Percentiles rank a stretch among this genome's conserved stretches.
Evolutionary conservation across 2,888 invertebrate species (phyloP).

Genomic region (Cantharis lateralis): DNA sequence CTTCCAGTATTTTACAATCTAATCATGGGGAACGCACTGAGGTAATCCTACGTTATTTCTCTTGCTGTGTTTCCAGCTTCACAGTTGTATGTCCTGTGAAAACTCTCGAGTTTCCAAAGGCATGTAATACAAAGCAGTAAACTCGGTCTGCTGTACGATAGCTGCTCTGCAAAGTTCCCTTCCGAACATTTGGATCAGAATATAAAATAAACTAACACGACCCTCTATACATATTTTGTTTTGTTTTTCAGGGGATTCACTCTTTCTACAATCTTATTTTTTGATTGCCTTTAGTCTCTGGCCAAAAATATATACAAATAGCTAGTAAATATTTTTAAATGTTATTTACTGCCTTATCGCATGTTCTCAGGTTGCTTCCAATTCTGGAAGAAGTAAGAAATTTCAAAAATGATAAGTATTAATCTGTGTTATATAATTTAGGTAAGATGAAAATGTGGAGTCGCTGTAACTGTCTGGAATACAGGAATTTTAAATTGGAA

Average conservation of each 20-base stretch:
- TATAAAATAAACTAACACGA: constrained; percentile 57
- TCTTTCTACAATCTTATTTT: constrained; percentile 51
- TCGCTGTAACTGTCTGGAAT: no score
- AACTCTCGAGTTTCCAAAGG: constrained; percentile 19
- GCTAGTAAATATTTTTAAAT: background rate
- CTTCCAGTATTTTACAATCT: constrained; percentile 62
- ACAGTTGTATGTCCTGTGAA: constrained; percentile 34
- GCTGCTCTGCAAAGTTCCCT: constrained; percentile 48
- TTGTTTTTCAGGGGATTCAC: constrained; percentile 51
- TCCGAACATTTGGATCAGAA: constrained; percentile 55
- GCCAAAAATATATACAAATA: background rate
- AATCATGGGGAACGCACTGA: constrained; percentile 60
- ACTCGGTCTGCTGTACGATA: constrained; percentile 41
- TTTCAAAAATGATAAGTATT: no score
- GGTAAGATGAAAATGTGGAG: no score
- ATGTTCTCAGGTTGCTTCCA: background rate
- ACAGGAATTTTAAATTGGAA: no score
- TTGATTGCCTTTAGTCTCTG: constrained; percentile 38
- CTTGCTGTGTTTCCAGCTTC: constrained; percentile 53
- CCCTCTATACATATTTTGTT: constrained; percentile 52
- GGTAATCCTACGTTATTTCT: constrained; percentile 59
- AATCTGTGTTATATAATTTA: no score
- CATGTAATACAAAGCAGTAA: constrained; percentile 2
- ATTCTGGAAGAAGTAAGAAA: no score
- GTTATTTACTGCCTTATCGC: background rate